phyloP scores from a whole-genome alignment of 1,140 invertebrate species.

The Arion vulgaris region DNA sequence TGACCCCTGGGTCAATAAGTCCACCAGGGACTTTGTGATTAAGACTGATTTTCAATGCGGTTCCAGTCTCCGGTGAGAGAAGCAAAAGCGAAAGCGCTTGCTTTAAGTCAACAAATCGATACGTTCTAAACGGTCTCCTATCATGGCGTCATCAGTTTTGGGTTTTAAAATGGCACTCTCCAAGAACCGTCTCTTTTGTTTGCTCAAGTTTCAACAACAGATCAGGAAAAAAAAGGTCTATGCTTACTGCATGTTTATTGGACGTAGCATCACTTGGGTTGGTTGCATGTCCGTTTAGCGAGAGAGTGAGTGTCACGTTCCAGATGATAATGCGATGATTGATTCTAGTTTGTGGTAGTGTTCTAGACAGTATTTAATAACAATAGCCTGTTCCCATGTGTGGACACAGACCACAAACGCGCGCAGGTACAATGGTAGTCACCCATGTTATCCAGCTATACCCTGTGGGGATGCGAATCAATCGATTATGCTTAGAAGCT shows the following conservation, averaged over 20 bases:
- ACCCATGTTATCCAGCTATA: neutral
- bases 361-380: neutral
- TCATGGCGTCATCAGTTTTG: too few species aligned
- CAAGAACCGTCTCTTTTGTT: too few species aligned
- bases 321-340: neutral
- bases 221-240: too few species aligned
- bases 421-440: neutral
- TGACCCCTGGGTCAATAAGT: slow-evolving; percentile 13
- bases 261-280: too few species aligned
- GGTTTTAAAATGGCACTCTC: too few species aligned
- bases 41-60: neutral
- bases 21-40: neutral
- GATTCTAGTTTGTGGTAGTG: neutral
- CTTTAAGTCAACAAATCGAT: slow-evolving; percentile 3
- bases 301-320: too few species aligned
- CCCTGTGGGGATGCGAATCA: neutral
- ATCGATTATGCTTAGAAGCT: neutral
- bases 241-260: too few species aligned
- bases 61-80: neutral
- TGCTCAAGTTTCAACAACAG: too few species aligned
- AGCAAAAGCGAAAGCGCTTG: neutral
- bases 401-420: neutral
- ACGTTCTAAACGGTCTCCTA: too few species aligned
- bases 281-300: too few species aligned
- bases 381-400: neutral